Percentiles rank a stretch among this genome's conserved stretches.
phyloP scores from a whole-genome alignment of 2,797 vertebrate genomes.

The Macroramphosus scolopax region DNA sequence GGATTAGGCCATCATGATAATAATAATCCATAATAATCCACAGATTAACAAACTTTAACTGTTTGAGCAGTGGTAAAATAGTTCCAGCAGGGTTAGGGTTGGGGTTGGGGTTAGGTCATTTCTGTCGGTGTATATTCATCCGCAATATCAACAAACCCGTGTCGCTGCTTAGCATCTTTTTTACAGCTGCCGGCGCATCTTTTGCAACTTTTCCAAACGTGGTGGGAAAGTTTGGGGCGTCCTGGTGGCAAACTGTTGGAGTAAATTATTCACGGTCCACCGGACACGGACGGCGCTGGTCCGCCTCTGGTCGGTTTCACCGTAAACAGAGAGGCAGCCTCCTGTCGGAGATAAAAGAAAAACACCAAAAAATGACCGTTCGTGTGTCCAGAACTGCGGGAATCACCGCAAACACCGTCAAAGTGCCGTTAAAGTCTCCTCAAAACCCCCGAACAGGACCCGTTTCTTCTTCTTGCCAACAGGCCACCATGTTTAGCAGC shows the following conservation, averaged over 20 bases:
- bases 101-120: too few relatives aligned
- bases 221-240: conserved; percentile 21
- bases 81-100: conserved; percentile 19
- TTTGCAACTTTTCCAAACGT: conserved; percentile 18
- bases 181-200: background rate
- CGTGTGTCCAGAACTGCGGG: background rate
- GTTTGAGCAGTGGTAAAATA: background rate
- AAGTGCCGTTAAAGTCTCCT: background rate
- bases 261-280: conserved; percentile 40
- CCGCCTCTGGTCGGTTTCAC: conserved; percentile 6
- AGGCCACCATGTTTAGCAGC: conserved; percentile 70
- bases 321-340: conserved; percentile 11
- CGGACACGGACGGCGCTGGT: conserved; percentile 16
- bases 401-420: background rate
- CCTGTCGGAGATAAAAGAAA: too few relatives aligned
- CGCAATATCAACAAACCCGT: background rate
- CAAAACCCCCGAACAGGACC: conserved; percentile 19
- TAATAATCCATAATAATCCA: conserved; percentile 66
- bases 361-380: background rate
- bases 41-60: conserved; percentile 17
- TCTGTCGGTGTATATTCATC: background rate
- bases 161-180: background rate
- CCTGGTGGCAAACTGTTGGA: conserved; percentile 32
- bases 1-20: conserved; percentile 53
- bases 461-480: conserved; percentile 19